Evolutionary conservation across 2,113 vertebrate genomes (phyloP), one percentile per base, ranked within the genome.

Genomic region (Pao palembangensis): DNA sequence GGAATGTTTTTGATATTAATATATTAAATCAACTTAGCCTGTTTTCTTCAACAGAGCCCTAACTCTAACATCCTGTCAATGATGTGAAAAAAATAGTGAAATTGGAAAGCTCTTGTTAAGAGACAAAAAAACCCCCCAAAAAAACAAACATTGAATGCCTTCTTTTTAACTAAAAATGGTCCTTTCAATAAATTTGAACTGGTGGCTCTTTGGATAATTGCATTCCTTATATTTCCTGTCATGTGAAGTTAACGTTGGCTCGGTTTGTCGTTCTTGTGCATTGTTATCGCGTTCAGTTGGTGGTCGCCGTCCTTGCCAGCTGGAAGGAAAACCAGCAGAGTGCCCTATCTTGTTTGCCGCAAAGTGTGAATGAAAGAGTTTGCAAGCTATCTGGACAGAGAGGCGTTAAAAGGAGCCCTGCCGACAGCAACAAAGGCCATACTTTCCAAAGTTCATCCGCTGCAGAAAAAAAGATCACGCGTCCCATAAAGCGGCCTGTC

Each of bases 341-440:
- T 73, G 75, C 76, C 70, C 70, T 71, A 62, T 79, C 74, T 69
- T 80, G 82, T 81, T 86, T 80, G 69, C 82, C 71, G 71, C 70
- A 41, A 65, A 65, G 86, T 88, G 86, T 80, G 80, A 86, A 88
- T 71, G 73, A 55, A 84, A 78, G 78, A 81, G 79, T 71, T 85
- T 63, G 67, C 71, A 42, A 83, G 73, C 73, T 80, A 83, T 83
- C 68, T 81, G 78, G 67, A 82, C 73, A 69, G 54, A 58, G 77
- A 82, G 67, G 79, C 80, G 84, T 82, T 79, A 83, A 84, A 66
- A 80, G 69, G 67, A 80, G 73, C 82, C 76, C 72, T 49, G 75
- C 70, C 4, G 70, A 74, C 58, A 49, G 70, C 71, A 76, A 69
- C 61, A 71, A 72, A 77, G 58, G 4, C 66, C 50, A 59, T 57